phyloP scores from a whole-genome alignment of 2,113 vertebrate species.

The Puntigrus tetrazona region DNA sequence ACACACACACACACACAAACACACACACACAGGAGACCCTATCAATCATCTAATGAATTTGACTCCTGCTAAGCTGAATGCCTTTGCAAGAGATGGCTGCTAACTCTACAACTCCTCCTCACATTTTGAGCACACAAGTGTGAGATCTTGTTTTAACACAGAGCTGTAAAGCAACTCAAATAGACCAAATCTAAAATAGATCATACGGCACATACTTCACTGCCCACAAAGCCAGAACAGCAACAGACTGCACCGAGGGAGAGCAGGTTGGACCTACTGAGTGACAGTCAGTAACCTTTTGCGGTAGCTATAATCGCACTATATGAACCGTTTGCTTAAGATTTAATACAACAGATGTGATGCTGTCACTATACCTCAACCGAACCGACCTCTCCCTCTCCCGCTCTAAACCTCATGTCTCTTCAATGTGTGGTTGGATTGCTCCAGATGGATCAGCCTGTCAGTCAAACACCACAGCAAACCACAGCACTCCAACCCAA shows the following conservation, averaged over 20 bases:
- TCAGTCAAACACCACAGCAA: conserved; percentile 1
- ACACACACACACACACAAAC: background rate
- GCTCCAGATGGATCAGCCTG: background rate
- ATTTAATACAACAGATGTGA: conserved; percentile 12
- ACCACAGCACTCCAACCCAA: background rate
- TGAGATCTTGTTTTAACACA: conserved; percentile 26
- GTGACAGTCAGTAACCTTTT: conserved; percentile 21
- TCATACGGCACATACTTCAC: background rate
- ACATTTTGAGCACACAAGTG: background rate
- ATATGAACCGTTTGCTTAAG: conserved; percentile 18
- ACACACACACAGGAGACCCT: background rate
- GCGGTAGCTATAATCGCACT: conserved; percentile 5
- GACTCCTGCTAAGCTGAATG: background rate
- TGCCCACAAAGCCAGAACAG: background rate
- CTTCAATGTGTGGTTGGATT: background rate
- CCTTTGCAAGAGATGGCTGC: conserved; percentile 14
- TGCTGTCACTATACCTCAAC: background rate
- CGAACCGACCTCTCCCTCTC: background rate
- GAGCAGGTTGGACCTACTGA: background rate
- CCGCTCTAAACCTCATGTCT: background rate
- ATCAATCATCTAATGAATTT: background rate
- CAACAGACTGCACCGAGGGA: background rate
- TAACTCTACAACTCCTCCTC: conserved; percentile 6
- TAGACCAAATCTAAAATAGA: conserved; percentile 39
- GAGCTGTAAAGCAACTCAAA: conserved; percentile 22